These are phyloP conservation scores for Phrynosoma platyrhinos DNA, from an alignment of 2,113 vertebrate species.

Conservation along the genomic window DNA sequence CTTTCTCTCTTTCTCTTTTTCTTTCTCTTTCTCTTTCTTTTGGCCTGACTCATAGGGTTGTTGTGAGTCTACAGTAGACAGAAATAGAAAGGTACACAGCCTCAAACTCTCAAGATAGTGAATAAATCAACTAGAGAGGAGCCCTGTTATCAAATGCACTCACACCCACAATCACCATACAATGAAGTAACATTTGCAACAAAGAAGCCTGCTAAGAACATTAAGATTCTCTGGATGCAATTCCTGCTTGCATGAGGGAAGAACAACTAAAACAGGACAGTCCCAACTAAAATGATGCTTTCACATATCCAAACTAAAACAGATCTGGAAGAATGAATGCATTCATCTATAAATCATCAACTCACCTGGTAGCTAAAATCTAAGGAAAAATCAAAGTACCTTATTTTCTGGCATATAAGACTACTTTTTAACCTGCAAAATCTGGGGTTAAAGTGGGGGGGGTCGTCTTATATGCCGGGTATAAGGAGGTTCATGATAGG, in stretches of 20 bases:
- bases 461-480: too few species aligned
- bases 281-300: not conserved
- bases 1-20: too few species aligned
- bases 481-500: too few species aligned
- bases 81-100: not conserved
- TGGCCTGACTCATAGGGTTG: not conserved
- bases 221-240: too few species aligned
- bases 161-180: not conserved
- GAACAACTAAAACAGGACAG: not conserved
- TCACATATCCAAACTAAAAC: too few species aligned
- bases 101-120: not conserved
- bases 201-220: not conserved
- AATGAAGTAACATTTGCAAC: not conserved
- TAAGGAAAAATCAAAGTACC: not conserved
- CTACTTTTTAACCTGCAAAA: too few species aligned
- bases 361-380: not conserved
- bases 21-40: too few species aligned
- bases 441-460: too few species aligned
- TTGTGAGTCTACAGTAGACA: not conserved
- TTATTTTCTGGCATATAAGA: too few species aligned
- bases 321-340: not conserved
- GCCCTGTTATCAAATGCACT: not conserved
- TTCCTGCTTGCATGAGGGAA: not conserved
- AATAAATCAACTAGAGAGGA: not conserved
- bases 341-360: not conserved